Base-by-base conservation (phyloP, 2,888 invertebrate genomes). In the Pyrrhia umbra region DNA sequence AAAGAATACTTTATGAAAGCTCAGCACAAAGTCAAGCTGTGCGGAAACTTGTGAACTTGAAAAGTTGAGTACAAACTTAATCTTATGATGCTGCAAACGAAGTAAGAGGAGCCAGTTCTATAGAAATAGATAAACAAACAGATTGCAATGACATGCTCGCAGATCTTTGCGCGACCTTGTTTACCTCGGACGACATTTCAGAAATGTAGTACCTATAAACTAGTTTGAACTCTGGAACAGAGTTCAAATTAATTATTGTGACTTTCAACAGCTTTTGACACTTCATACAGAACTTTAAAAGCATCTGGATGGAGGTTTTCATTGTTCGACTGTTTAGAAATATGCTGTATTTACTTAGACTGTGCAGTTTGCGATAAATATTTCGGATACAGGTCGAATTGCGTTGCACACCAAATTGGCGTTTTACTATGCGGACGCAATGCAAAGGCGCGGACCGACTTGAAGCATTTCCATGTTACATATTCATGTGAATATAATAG, bases 1-100 rank as follows among this genome's bases (percentile, higher is more conserved):
- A 2, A 13, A 2, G 30, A 8, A 3, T 13, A n/a, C 34, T 34
- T n/a, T n/a, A 34, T n/a, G 34, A 34, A 23, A 21, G 20, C 9
- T 20, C 6, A 16, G n/a, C 3, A 23, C 37, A 21, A 42, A 43
- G 21, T 18, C 10, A 18, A 23, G 23, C 13, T 20, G 13, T 13
- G 9, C 40, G 25, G 8, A 6, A 16, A 37, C 16, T 37, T 64
- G 30, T 64, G n/a, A 65, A 52, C 9, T 30, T 21, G 45, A 15
- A 15, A 15, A 18, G 8, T 18, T 63, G 55, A 20, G 2, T n/a
- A n/a, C 8, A 25, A 34, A 43, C 20, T 16, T 43, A 42, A 54
- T 56, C 10, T 30, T 10, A 8, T 9, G 3, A 39, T 25, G 20
- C 43, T 8, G 9, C 13, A 5, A 68, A 47, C 16, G 2, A 45